Evolutionary conservation across 2,888 invertebrate genomes (phyloP), one percentile per base, ranked within the genome.

Genomic region (Phortica okadai): DNA sequence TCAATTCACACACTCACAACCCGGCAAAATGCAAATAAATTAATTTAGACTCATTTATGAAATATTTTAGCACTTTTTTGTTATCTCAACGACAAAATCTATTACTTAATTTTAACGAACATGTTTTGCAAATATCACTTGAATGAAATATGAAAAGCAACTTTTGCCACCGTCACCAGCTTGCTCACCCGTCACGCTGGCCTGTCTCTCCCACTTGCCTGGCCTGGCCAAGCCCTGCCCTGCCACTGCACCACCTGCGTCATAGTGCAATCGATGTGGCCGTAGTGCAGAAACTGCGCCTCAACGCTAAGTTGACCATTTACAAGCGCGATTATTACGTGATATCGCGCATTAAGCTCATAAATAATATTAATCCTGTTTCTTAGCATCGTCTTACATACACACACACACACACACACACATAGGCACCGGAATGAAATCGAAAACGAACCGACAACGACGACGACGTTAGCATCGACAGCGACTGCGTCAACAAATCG

Each of bases 11-110:
- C 45, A 50, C 14, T 6, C 50, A 50, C 50, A 50, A 50, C 3
- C 2, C 50, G 14, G 10, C 50, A 50, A 50, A 50, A 50, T 50
- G 50, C 10, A 50, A 50, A 50, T 85, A 86, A 85, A 85, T 85
- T 85, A 81, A 74, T 77, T 81, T 83, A 81, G 86, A 86, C 84
- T 83, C 84, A 78, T 84, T 86, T 85, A 72, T 79, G 77, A 86
- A 85, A 86, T 84, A 88, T 88, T 88, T 89, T 89, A 89, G 89
- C 89, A 89, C 88, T 88, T 88, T 85, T 88, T 83, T 84, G 84
- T 86, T 89, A 89, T 89, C 89, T 78, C 79, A 74, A 78, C 81
- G 81, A 83, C 84, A 83, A 88, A 88, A 89, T 89, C 88, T 84
- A 86, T 87, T 86, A 87, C 86, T 86, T 86, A 87, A 87, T 86